These are phyloP conservation scores for Drosophila seclusa DNA, from an alignment of 2,888 invertebrate species.

Conservation along the genomic window DNA sequence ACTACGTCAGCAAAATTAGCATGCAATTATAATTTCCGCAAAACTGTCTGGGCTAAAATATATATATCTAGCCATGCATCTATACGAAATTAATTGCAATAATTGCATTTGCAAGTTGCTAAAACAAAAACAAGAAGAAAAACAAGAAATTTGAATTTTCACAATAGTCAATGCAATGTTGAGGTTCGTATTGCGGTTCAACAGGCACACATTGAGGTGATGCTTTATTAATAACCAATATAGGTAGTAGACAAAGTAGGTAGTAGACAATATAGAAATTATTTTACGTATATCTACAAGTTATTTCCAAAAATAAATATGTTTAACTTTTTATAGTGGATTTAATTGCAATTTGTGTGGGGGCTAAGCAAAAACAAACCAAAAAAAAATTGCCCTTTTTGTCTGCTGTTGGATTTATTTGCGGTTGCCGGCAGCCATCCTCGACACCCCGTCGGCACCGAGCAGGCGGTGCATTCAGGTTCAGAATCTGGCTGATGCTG, in stretches of 20 bases:
- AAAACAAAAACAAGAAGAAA: slow-evolving; percentile 10
- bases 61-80: slow-evolving; percentile 6
- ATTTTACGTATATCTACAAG: neutral
- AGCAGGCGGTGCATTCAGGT: neutral
- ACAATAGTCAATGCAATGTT: neutral
- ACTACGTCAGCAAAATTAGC: slow-evolving; percentile 43
- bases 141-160: neutral
- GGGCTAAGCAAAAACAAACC: slow-evolving; percentile 44
- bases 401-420: slow-evolving; percentile 71
- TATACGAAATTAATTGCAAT: slow-evolving; percentile 19
- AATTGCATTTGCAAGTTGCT: slow-evolving; percentile 38
- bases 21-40: slow-evolving; percentile 44
- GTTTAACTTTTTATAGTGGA: neutral
- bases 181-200: neutral
- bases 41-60: slow-evolving; percentile 28
- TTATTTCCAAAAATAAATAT: neutral
- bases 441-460: slow-evolving; percentile 10
- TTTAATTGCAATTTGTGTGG: slow-evolving; percentile 9
- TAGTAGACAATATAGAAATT: no score
- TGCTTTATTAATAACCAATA: neutral
- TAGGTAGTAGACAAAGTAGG: no score
- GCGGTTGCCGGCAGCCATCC: slow-evolving; percentile 49
- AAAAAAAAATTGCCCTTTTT: slow-evolving; percentile 40
- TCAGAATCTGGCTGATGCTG: slow-evolving; percentile 20
- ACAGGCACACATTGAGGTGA: neutral